These are phyloP conservation scores for Erebia aethiops DNA, from an alignment of 2,888 invertebrate species.

Conservation along the genomic window DNA sequence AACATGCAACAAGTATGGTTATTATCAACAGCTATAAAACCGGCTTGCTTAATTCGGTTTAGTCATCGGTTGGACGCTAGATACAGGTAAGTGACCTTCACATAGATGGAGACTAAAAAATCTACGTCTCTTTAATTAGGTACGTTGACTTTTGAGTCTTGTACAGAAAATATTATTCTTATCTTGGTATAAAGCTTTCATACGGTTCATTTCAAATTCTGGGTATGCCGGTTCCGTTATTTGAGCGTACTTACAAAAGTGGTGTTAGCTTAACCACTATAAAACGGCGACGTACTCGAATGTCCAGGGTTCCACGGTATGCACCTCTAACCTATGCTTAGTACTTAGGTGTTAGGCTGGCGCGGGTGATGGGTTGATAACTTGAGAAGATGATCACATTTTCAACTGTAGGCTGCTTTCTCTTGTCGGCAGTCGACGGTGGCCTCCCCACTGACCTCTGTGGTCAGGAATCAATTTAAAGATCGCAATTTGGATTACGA, in stretches of 20 bases:
- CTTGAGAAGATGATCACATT: too few species aligned
- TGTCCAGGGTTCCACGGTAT: too few species aligned
- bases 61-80: constrained; percentile 12
- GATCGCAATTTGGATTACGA: constrained; percentile 25
- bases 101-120: not conserved
- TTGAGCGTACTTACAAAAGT: too few species aligned
- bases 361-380: too few species aligned
- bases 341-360: too few species aligned
- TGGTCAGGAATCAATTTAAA: constrained; percentile 22
- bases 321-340: too few species aligned
- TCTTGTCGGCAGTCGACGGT: not conserved
- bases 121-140: not conserved
- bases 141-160: not conserved
- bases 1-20: too few species aligned
- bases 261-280: too few species aligned
- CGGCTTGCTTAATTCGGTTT: not conserved
- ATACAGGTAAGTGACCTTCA: constrained; percentile 11
- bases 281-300: too few species aligned
- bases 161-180: not conserved
- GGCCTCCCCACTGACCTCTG: not conserved
- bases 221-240: too few species aligned
- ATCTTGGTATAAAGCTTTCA: too few species aligned
- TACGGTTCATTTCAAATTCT: too few species aligned
- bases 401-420: not conserved
- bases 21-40: constrained; percentile 3